Evolutionary conservation across 2,888 invertebrate species (phyloP), one percentile per base, ranked within the genome.

Genomic region (Nezara viridula): DNA sequence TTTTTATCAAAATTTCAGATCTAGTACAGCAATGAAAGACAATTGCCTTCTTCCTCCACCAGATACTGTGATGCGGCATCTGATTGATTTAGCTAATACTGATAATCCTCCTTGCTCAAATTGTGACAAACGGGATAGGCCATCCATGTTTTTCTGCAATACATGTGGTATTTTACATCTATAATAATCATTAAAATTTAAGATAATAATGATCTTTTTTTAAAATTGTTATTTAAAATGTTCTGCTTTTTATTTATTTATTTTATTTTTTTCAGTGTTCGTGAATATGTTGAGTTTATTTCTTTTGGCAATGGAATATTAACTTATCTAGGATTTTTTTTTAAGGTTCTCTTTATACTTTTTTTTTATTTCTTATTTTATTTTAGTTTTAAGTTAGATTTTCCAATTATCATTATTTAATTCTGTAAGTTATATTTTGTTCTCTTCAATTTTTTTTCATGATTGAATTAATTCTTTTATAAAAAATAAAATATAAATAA

Each of bases 111-210:
- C 95, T 12, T 96, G 96, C 93, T 96, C 96, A 90, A 96, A 96
- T 93, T 96, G 96, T 93, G 96, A 96, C 93, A 96, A 96, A 92
- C 93, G 95, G 40, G 95, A 95, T 92, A 94, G 95, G 90, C 93
- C 94, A 90, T 95, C 95, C 89, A 96, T 96, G 96, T 96, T 94
- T 93, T 96, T 96, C 93, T 96, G 96, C 93, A 96, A 95, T 92
- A 96, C 96, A 86, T 96, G 96, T 92, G 95, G 95, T 95, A 93
- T 55, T 87, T 52, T 60, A 40, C 10, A n/a, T n/a, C n/a, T n/a
- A n/a, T 44, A 21, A 27, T 32, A 14, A 40, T 44, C 14, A 4
- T 5, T 44, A 40, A 21, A 6, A 21, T 77, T 40, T 47, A 6
- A 44, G 12, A 9, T 81, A 77, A 44, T n/a, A n/a, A 4, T 81